These are phyloP conservation scores for Anoplopoma fimbria DNA, from an alignment of 2,113 vertebrate genomes.

Conservation along the genomic window DNA sequence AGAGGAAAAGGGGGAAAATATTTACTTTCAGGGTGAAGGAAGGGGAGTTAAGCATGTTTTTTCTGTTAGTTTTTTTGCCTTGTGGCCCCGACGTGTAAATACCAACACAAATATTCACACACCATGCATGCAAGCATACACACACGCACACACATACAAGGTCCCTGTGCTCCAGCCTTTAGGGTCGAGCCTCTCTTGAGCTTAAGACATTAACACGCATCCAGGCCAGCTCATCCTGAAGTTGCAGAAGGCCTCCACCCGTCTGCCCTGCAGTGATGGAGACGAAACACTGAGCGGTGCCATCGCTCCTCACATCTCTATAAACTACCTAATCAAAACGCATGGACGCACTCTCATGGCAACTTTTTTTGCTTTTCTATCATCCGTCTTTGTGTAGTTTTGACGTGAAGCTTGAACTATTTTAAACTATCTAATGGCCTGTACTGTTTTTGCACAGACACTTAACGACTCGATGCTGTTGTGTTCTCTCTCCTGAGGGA, in stretches of 20 bases:
- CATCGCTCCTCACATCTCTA: constrained; percentile 33
- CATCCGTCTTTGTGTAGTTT: constrained; percentile 18
- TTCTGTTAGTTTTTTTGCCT: constrained; percentile 23
- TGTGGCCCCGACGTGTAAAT: constrained; percentile 61
- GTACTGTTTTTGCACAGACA: constrained; percentile 82
- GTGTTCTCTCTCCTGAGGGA: constrained; percentile 57
- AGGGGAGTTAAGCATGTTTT: constrained; percentile 35
- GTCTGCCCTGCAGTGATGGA: constrained; percentile 32
- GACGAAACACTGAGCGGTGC: constrained; percentile 27
- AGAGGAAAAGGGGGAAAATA: constrained; percentile 33
- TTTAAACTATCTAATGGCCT: constrained; percentile 67
- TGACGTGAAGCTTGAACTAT: constrained; percentile 68
- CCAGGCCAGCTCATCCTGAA: constrained; percentile 71
- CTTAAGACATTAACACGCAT: constrained; percentile 34
- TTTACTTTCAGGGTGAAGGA: constrained; percentile 50
- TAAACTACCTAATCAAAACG: constrained; percentile 44
- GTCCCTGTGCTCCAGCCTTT: constrained; percentile 40
- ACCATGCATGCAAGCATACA: constrained; percentile 12
- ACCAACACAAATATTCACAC: constrained; percentile 45
- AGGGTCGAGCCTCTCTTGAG: constrained; percentile 39
- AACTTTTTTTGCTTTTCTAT: constrained; percentile 29
- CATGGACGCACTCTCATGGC: constrained; percentile 21
- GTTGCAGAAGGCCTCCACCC: constrained; percentile 74
- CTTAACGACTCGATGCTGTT: constrained; percentile 78
- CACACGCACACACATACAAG: neutral